A percentile compares a stretch with the other conserved stretches of the same genome.
These are phyloP conservation scores for Magallana nippona DNA, from an alignment of 2,888 invertebrate genomes.

Conservation along the genomic window DNA sequence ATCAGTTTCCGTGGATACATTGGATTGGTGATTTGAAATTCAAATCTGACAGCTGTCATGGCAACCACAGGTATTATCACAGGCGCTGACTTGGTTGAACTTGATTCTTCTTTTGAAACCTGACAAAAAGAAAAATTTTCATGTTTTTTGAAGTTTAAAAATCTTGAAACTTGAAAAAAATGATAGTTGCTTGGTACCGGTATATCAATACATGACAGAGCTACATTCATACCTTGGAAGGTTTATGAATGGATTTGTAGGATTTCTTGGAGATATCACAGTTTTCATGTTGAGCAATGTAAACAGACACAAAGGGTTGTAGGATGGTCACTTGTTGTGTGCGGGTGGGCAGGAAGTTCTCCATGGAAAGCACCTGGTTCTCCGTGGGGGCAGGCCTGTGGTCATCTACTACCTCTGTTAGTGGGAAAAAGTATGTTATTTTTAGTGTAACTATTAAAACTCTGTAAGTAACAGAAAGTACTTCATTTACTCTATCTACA, in stretches of 20 bases:
- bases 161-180: too few species aligned
- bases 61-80: slow-evolving; percentile 41
- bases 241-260: slow-evolving; percentile 53
- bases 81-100: background rate
- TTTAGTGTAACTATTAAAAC: too few species aligned
- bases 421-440: too few species aligned
- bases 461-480: too few species aligned
- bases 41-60: slow-evolving; percentile 77
- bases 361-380: slow-evolving; percentile 75
- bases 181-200: too few species aligned
- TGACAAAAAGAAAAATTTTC: background rate
- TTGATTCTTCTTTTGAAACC: slow-evolving; percentile 25
- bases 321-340: slow-evolving; percentile 83
- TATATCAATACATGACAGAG: too few species aligned
- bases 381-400: slow-evolving; percentile 71
- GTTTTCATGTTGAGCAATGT: slow-evolving; percentile 83
- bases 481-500: too few species aligned
- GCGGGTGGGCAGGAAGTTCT: slow-evolving; percentile 83
- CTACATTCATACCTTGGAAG: background rate
- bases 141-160: too few species aligned
- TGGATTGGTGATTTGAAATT: slow-evolving; percentile 82
- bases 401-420: slow-evolving; percentile 68
- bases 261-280: slow-evolving; percentile 67
- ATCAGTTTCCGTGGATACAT: slow-evolving; percentile 85
- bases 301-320: slow-evolving; percentile 82